phyloP scores from a whole-genome alignment of 2,797 vertebrate species.

The Cossypha heuglini region DNA sequence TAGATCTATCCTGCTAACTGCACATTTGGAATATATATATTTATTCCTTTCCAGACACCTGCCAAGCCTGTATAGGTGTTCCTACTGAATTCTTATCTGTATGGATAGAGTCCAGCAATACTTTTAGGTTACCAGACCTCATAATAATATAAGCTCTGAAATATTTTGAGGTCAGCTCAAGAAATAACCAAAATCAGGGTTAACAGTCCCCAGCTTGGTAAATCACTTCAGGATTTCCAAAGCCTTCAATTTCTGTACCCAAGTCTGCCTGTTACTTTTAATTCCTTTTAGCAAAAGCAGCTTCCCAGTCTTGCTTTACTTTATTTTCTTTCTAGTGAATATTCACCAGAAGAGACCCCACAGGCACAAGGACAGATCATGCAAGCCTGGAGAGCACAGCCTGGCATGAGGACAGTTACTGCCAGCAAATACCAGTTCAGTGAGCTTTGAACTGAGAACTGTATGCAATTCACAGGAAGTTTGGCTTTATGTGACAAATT shows the following conservation, averaged over 20 bases:
- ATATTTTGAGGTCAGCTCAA: not conserved
- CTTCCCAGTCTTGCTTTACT: not conserved
- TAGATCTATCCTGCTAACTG: not conserved
- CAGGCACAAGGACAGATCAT: accelerated
- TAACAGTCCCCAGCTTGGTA: not conserved
- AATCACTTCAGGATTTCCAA: not conserved
- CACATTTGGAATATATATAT: not conserved
- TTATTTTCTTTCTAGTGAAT: not conserved
- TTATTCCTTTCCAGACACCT: not conserved
- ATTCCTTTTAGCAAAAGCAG: not conserved
- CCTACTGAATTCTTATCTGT: not conserved
- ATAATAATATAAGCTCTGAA: not conserved
- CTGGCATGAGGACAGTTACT: not conserved
- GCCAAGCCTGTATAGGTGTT: not conserved
- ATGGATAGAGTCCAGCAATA: not conserved
- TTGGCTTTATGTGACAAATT: not conserved
- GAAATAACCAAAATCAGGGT: not conserved
- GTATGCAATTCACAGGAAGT: not conserved
- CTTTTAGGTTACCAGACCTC: not conserved
- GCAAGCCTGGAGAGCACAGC: not conserved
- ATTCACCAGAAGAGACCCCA: not conserved
- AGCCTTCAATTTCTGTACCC: not conserved
- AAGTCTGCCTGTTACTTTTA: not conserved
- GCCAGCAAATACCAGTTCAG: not conserved
- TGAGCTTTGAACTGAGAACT: not conserved